Conservation (phyloP, 2,113 vertebrate species). For the Siniperca chuatsi region DNA sequence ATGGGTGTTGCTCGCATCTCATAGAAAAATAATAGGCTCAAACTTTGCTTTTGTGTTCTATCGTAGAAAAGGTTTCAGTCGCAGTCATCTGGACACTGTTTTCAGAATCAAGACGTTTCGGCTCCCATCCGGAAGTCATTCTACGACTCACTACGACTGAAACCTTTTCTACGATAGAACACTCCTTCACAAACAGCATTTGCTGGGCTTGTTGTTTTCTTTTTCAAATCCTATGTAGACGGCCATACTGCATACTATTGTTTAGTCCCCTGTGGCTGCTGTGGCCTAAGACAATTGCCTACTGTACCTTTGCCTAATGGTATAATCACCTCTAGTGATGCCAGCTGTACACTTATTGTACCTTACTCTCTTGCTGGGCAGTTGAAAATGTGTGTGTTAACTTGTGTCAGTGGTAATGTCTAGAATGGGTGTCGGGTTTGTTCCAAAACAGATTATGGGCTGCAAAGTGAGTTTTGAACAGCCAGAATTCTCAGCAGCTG, state of each 20-base stretch:
- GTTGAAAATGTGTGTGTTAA: not conserved
- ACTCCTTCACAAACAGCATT: not conserved
- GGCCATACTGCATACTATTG: not conserved
- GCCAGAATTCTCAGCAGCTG: constrained; percentile 14
- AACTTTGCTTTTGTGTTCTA: not conserved
- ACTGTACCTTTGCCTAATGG: not conserved
- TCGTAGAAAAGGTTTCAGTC: too few species aligned
- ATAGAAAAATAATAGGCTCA: not conserved
- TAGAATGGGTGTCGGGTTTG: not conserved
- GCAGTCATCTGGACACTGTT: too few species aligned
- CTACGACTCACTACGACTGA: too few species aligned
- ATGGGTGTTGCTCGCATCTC: not conserved
- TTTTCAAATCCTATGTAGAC: not conserved
- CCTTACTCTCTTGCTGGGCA: not conserved
- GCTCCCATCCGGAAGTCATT: too few species aligned
- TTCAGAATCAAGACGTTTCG: too few species aligned
- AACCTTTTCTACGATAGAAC: too few species aligned
- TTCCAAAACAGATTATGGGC: constrained; percentile 25
- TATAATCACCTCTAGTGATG: not conserved
- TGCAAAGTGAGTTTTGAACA: constrained; percentile 14
- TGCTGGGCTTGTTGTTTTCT: not conserved
- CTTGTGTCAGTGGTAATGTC: not conserved
- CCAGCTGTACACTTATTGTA: not conserved
- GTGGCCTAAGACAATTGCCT: not conserved
- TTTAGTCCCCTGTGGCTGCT: not conserved